Percentiles rank a stretch among this genome's conserved stretches.
phyloP scores from a whole-genome alignment of 92 coral and sea anemone species.

The Bergia sp. region DNA sequence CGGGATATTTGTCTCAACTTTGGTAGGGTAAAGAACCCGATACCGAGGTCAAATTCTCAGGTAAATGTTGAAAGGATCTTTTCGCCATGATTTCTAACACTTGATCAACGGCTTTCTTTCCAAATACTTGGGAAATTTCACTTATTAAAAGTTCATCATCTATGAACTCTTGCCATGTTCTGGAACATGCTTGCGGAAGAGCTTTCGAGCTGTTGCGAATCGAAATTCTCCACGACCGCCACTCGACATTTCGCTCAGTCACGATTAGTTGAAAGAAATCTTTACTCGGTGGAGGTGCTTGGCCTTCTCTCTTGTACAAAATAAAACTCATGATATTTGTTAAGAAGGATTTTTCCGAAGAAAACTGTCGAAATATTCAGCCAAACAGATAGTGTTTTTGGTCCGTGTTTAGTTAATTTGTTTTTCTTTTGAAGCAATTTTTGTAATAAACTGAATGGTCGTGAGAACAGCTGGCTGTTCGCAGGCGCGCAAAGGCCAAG shows the following conservation, averaged over 20 bases:
- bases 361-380: neutral
- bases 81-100: conserved; percentile 13
- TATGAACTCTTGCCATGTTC: conserved; percentile 49
- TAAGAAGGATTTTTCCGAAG: neutral
- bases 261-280: conserved; percentile 60
- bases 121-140: conserved; percentile 58
- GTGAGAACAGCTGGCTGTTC: neutral
- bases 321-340: conserved; percentile 18
- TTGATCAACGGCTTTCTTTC: conserved; percentile 51
- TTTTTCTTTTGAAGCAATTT: neutral
- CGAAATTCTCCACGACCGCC: conserved; percentile 57
- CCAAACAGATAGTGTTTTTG: conserved; percentile 8
- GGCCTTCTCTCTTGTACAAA: conserved; percentile 54
- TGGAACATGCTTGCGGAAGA: conserved; percentile 50
- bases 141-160: conserved; percentile 52
- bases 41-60: conserved; percentile 11
- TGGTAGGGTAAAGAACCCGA: neutral
- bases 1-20: neutral
- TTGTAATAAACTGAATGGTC: neutral
- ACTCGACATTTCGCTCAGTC: conserved; percentile 39
- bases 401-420: neutral
- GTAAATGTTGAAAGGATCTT: neutral
- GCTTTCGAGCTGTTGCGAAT: conserved; percentile 45
- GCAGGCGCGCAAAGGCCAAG: neutral
- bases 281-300: conserved; percentile 63